These are phyloP conservation scores for Stictocephala bisonia DNA, from an alignment of 2,888 invertebrate species.

Conservation along the genomic window DNA sequence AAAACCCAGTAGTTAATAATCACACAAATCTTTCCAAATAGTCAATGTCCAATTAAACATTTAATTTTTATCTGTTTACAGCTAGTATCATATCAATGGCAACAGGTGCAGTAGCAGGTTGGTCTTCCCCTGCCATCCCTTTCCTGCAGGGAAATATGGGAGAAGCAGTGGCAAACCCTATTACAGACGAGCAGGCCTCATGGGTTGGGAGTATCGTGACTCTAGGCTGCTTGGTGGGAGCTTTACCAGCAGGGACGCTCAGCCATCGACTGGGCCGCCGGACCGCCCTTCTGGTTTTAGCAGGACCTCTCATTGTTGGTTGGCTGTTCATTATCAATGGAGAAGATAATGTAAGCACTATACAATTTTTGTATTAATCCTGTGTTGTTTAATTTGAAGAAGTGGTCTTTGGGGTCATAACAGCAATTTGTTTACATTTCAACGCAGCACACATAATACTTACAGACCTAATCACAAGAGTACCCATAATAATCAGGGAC, in stretches of 20 bases:
- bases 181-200: constrained; percentile 69
- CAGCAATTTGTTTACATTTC: too few relatives aligned
- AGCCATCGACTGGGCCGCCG: constrained; percentile 79
- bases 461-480: too few relatives aligned
- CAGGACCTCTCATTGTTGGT: constrained; percentile 76
- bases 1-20: background rate
- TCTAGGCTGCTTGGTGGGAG: constrained; percentile 75
- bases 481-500: too few relatives aligned
- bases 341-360: constrained; percentile 59
- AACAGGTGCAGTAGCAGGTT: constrained; percentile 56
- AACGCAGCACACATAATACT: too few relatives aligned
- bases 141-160: constrained; percentile 53
- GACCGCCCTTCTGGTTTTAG: constrained; percentile 72
- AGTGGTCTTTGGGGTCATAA: too few relatives aligned
- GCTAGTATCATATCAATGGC: constrained; percentile 56
- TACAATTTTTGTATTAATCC: too few relatives aligned
- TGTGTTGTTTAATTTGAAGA: too few relatives aligned
- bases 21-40: background rate
- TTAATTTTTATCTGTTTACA: constrained; percentile 48
- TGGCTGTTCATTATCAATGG: constrained; percentile 81
- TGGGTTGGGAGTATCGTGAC: constrained; percentile 79
- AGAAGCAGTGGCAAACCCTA: constrained; percentile 49
- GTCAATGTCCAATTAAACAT: too few relatives aligned
- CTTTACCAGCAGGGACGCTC: constrained; percentile 63
- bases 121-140: constrained; percentile 56